These are phyloP conservation scores for Rotaria sp. DNA, from an alignment of 2,888 invertebrate genomes.

Conservation along the genomic window DNA sequence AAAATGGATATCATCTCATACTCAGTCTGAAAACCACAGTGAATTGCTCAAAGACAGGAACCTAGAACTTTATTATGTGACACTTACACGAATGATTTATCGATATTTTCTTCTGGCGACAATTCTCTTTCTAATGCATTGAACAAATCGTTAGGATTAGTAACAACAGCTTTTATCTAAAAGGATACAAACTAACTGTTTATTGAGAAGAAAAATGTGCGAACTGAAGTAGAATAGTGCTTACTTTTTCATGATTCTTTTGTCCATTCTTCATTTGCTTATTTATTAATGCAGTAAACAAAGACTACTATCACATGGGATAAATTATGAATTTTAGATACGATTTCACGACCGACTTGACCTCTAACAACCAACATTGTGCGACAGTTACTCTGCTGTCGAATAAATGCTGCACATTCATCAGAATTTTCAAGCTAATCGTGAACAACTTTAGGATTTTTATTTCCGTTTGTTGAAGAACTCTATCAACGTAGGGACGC, in stretches of 20 bases:
- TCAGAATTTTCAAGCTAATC: neutral
- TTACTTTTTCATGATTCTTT: neutral
- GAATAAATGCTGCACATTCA: neutral
- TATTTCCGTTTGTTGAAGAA: neutral
- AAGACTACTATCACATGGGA: neutral
- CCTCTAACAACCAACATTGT: neutral
- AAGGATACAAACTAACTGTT: too few relatives aligned
- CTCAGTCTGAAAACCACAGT: too few relatives aligned
- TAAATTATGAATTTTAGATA: neutral
- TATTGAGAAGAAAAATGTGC: too few relatives aligned
- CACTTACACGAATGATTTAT: too few relatives aligned
- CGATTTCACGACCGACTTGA: neutral
- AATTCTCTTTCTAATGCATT: too few relatives aligned
- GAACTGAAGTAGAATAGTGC: neutral
- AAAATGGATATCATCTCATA: too few relatives aligned
- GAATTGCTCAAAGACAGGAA: too few relatives aligned
- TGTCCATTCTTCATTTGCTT: neutral
- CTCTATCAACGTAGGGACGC: neutral
- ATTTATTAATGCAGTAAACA: neutral
- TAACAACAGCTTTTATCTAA: too few relatives aligned
- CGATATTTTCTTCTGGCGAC: too few relatives aligned
- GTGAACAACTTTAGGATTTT: neutral
- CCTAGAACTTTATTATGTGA: too few relatives aligned
- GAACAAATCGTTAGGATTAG: too few relatives aligned
- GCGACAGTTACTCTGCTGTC: neutral